Base-by-base conservation (phyloP, 2,888 invertebrate species). In the Suillia variegata region DNA sequence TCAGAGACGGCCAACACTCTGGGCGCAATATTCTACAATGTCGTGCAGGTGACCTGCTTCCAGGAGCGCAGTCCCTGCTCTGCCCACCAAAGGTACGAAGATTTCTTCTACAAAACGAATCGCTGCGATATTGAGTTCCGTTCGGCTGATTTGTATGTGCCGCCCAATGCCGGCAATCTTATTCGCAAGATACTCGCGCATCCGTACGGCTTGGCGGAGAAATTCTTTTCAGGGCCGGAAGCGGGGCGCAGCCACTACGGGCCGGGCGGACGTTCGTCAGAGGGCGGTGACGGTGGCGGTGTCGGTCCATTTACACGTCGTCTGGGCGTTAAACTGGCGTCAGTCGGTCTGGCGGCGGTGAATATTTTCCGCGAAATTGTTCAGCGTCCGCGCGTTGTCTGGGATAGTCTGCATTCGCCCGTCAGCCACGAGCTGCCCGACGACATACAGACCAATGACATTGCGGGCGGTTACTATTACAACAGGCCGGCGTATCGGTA, bases 11-110 rank as follows among this genome's bases (percentile, higher is more conserved):
- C 89, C 15, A 87, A 88, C 69, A 87, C 88, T 0, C 82, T 89
- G 58, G 89, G 89, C n/a, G 87, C 88, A 18, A 85, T 91, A 26
- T 91, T 88, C 80, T 91, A 91, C 83, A 90, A 91, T 73, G 85
- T 91, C 34, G 86, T 89, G 12, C 89, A 89, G 71, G 87, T 89
- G 21, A 88, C 87, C 59, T 91, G 91, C 70, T 90, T 91, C 80
- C 86, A 86, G 70, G 87, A 88, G 70, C 81, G 87, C 59, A 85
- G 86, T 58, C 87, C 88, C 2, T 88, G 88, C 73, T 86, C 87
- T 1, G 80, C 85, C 48, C 86, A 85, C 82, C 87, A 88, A 78
- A 87, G 85, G 87, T 87, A 82, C 76, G 79, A 77, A 26, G 67
- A 78, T 67, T 76, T 70, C 64, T 72, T 65, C 63, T 74, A 74